A percentile compares a stretch with the other conserved stretches of the same genome.
These are phyloP conservation scores for Monodelphis domestica DNA, from an alignment of 2,797 vertebrate genomes.

Conservation along the genomic window DNA sequence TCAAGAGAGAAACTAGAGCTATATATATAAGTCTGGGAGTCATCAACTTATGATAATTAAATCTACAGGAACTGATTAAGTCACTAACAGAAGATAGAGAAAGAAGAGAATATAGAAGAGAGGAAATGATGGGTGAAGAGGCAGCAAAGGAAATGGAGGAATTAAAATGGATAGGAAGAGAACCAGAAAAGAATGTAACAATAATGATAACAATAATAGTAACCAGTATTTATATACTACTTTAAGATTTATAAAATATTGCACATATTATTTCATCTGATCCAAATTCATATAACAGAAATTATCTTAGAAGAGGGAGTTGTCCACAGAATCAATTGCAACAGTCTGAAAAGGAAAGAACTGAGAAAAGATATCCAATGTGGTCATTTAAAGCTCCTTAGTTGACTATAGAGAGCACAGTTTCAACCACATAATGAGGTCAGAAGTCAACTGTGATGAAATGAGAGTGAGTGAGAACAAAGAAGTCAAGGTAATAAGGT, in stretches of 20 bases:
- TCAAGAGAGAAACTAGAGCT: neutral
- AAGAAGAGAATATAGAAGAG: neutral
- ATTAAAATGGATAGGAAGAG: neutral
- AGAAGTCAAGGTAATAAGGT: neutral
- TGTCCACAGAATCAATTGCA: neutral
- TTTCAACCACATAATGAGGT: neutral
- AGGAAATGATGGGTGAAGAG: neutral
- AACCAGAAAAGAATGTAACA: neutral
- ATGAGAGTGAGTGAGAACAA: neutral
- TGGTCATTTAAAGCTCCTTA: neutral
- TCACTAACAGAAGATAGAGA: too few species aligned
- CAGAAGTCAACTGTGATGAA: neutral
- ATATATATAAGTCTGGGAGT: neutral
- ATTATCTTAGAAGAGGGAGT: neutral
- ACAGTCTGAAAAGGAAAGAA: neutral
- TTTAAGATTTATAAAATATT: neutral
- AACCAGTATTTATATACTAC: too few species aligned
- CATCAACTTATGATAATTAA: neutral
- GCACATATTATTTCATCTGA: neutral
- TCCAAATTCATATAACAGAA: neutral
- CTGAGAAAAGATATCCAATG: neutral
- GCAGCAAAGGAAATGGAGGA: neutral
- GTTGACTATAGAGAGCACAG: neutral
- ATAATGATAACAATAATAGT: neutral
- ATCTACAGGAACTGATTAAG: neutral